Evolutionary conservation across 2,797 vertebrate species (phyloP).

Genomic region (Melanotaenia maccullochi): DNA sequence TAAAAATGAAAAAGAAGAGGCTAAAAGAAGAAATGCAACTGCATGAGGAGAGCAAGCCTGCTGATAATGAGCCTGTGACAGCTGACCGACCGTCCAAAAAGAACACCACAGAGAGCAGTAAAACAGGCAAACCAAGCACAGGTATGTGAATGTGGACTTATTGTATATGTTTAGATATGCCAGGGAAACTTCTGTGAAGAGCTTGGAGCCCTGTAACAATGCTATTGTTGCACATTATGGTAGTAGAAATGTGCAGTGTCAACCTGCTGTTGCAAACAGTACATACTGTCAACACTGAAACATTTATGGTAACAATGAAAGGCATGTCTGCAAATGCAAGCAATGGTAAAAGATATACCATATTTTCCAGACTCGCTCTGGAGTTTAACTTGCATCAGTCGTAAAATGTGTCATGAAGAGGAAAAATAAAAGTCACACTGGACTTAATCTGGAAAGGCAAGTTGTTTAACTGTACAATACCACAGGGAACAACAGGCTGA

Average conservation of each 20-base stretch:
- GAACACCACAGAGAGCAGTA: constrained; percentile 32
- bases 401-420: too few species aligned
- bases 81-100: constrained; percentile 43
- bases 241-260: neutral
- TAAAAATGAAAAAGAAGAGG: constrained; percentile 74
- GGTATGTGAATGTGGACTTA: constrained; percentile 56
- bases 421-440: too few species aligned
- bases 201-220: neutral
- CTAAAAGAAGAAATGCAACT: constrained; percentile 66
- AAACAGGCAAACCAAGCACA: constrained; percentile 42
- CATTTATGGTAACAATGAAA: neutral
- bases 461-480: too few species aligned
- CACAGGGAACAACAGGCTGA: too few species aligned
- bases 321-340: neutral
- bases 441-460: too few species aligned
- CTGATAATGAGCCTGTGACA: constrained; percentile 34
- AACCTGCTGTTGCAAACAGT: neutral
- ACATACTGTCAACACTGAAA: neutral
- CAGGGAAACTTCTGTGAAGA: neutral
- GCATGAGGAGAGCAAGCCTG: constrained; percentile 62
- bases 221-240: neutral
- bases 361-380: too few species aligned
- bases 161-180: neutral
- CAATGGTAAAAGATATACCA: neutral
- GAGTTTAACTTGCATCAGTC: too few species aligned